Conservation (phyloP, 2,113 vertebrate genomes). For the Asarcornis scutulata region DNA sequence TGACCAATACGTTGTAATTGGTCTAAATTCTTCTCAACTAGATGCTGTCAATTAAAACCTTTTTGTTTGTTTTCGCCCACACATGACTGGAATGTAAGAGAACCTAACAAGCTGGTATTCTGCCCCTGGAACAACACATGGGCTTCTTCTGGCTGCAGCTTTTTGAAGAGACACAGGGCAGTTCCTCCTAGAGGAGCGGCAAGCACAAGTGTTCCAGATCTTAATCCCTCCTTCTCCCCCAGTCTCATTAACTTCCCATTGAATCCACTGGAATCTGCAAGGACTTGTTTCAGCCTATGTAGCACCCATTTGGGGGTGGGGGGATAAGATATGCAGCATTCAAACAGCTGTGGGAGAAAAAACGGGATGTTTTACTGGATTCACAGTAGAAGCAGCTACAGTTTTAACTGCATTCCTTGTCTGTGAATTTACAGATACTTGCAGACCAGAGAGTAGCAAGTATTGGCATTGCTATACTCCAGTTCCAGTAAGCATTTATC, state of each 20-base stretch:
- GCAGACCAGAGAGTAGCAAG: neutral
- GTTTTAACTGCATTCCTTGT: neutral
- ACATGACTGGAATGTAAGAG: neutral
- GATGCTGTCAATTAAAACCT: neutral
- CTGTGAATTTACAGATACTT: constrained; percentile 24
- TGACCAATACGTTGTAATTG: neutral
- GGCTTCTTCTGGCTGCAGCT: neutral
- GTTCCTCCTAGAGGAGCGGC: neutral
- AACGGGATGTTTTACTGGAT: neutral
- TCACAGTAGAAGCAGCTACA: neutral
- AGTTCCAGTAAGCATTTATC: neutral
- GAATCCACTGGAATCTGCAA: neutral
- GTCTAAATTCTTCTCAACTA: neutral
- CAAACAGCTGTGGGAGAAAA: neutral
- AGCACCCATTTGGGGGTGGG: neutral
- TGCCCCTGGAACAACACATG: neutral
- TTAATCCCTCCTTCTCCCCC: neutral
- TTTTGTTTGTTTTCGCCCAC: neutral
- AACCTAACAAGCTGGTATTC: accelerated
- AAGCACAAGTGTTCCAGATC: neutral
- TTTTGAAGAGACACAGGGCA: neutral
- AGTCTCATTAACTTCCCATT: neutral
- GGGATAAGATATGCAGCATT: neutral
- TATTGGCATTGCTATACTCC: neutral
- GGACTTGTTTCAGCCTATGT: neutral